Conservation (phyloP, 2,797 vertebrate genomes). For the Anisognathus igniventris region DNA sequence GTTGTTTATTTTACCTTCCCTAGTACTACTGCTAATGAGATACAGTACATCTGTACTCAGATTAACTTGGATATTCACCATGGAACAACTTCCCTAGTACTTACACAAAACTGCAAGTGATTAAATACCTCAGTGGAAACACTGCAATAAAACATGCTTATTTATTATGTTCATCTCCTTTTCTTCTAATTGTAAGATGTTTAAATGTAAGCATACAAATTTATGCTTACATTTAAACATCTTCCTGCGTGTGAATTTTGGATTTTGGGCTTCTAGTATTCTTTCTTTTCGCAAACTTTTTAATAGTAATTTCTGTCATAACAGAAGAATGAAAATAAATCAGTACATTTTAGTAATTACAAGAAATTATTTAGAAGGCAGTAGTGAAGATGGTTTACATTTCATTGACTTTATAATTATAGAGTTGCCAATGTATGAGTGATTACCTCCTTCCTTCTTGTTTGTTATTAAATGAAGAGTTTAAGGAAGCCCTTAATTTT, state of each 20-base stretch:
- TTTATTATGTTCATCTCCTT: neutral
- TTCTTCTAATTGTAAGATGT: too few relatives aligned
- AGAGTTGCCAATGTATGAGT: neutral
- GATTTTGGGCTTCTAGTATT: neutral
- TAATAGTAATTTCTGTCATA: neutral
- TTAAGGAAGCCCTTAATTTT: constrained; percentile 8
- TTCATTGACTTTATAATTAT: constrained; percentile 46
- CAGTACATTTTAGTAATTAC: neutral
- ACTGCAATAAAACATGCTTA: neutral
- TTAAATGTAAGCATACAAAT: too few relatives aligned
- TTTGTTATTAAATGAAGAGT: neutral
- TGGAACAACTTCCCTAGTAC: neutral
- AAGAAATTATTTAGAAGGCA: constrained; percentile 36
- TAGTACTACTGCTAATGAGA: neutral
- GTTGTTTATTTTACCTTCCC: neutral
- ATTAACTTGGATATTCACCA: neutral
- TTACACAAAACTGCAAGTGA: neutral
- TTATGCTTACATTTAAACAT: neutral
- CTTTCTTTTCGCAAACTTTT: neutral
- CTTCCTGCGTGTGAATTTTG: neutral
- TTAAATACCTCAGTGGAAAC: neutral
- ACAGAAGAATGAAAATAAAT: neutral
- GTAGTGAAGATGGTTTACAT: constrained; percentile 11
- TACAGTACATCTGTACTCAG: neutral
- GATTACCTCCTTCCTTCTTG: constrained; percentile 14